These are phyloP conservation scores for Acanthiza pusilla DNA, from an alignment of 2,797 vertebrate species.

Conservation along the genomic window DNA sequence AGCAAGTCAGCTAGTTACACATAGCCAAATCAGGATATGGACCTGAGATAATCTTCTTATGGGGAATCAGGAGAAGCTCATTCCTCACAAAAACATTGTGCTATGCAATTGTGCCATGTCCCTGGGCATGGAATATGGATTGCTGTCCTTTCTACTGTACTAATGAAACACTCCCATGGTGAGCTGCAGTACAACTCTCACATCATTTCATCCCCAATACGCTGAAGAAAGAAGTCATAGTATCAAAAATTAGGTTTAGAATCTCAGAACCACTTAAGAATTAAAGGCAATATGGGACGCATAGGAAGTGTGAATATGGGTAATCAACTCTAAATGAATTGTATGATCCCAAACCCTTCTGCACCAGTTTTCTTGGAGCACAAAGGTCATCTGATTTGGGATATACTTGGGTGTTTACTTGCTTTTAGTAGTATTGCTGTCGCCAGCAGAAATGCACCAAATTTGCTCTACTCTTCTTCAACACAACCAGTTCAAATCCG, in stretches of 20 bases:
- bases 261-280: not conserved
- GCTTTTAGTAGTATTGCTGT: not conserved
- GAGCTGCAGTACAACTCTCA: not conserved
- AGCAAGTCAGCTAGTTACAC: not conserved
- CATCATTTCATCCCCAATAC: not conserved
- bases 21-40: not conserved
- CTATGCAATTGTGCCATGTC: not conserved
- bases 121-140: rapidly evolving
- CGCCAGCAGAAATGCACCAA: not conserved
- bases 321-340: not conserved
- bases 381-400: not conserved
- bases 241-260: not conserved
- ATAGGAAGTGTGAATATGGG: rapidly evolving
- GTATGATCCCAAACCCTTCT: not conserved
- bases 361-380: not conserved
- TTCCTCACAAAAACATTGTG: not conserved
- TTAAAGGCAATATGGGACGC: not conserved
- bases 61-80: not conserved
- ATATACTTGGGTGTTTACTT: not conserved
- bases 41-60: not conserved
- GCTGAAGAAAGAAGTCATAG: not conserved
- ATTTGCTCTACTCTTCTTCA: not conserved
- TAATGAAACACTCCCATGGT: not conserved
- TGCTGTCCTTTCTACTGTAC: not conserved
- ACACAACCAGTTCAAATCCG: not conserved